phyloP scores from a whole-genome alignment of 2,888 invertebrate species.

The Eupsilia transversa region DNA sequence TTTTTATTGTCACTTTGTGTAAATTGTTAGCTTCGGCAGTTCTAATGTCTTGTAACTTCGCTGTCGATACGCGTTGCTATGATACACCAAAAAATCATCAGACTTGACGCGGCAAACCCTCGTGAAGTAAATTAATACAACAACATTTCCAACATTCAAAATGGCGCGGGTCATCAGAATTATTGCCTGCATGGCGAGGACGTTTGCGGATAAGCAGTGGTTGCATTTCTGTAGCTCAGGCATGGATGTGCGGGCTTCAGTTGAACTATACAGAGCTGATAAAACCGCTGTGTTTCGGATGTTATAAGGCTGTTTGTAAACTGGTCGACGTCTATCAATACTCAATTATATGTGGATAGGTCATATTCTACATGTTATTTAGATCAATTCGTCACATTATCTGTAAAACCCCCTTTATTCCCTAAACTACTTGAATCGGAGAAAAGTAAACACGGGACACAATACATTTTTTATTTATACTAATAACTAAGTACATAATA shows the following conservation, averaged over 20 bases:
- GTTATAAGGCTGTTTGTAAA: background rate
- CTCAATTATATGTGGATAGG: background rate
- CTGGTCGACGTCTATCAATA: background rate
- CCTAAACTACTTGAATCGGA: too few relatives aligned
- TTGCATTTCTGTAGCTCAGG: conserved; percentile 46
- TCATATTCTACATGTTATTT: too few relatives aligned
- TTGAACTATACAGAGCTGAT: conserved; percentile 37
- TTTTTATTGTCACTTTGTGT: background rate
- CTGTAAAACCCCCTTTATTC: too few relatives aligned
- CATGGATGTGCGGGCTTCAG: conserved; percentile 29
- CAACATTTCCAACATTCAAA: conserved; percentile 33
- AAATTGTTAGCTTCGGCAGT: background rate
- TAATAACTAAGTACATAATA: too few relatives aligned
- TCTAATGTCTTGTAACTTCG: background rate
- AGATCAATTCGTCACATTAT: too few relatives aligned
- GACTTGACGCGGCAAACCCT: background rate
- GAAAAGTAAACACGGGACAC: too few relatives aligned
- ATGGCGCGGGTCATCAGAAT: conserved; percentile 50
- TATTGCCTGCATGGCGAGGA: conserved; percentile 44
- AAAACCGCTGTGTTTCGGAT: background rate
- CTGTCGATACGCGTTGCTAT: background rate
- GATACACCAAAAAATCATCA: conserved; percentile 6
- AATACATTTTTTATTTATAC: too few relatives aligned
- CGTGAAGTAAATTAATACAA: conserved; percentile 30
- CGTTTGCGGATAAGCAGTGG: conserved; percentile 53